Conservation (phyloP, 2,113 vertebrate species). For the Archilochus colubris region DNA sequence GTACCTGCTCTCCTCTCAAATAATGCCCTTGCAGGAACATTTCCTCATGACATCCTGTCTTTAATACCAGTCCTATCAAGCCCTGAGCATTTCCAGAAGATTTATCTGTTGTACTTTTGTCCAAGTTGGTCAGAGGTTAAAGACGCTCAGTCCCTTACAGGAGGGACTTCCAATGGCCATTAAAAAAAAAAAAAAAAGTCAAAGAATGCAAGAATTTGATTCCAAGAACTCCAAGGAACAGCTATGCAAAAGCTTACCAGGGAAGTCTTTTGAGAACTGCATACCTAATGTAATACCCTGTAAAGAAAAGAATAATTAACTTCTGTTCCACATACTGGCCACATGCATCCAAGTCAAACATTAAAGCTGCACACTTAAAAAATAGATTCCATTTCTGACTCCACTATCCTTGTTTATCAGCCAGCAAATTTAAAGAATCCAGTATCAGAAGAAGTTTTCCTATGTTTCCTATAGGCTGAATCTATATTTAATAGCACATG, state of each 20-base stretch:
- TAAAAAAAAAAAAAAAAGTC: not conserved
- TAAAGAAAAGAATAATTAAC: not conserved
- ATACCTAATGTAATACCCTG: not conserved
- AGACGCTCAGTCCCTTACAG: not conserved
- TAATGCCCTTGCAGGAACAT: slow-evolving; percentile 17
- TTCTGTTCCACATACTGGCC: not conserved
- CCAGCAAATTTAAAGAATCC: not conserved
- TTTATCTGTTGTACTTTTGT: not conserved
- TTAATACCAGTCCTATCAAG: not conserved
- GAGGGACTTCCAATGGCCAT: not conserved
- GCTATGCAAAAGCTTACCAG: not conserved
- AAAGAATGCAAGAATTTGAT: not conserved
- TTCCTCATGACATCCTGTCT: slow-evolving; percentile 41
- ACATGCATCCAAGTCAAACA: not conserved
- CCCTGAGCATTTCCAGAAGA: not conserved
- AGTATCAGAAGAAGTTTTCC: not conserved
- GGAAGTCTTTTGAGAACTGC: not conserved
- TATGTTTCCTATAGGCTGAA: not conserved
- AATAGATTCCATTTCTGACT: not conserved
- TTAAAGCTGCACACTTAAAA: not conserved
- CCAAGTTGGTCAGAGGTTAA: slow-evolving; percentile 34
- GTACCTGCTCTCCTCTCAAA: slow-evolving; percentile 22
- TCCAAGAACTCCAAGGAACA: not conserved
- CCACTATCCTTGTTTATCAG: not conserved
- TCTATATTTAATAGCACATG: not conserved